Percentiles rank a stretch among this genome's conserved stretches.
Conservation (phyloP, 2,797 vertebrate genomes). For the Garrulus glandarius region DNA sequence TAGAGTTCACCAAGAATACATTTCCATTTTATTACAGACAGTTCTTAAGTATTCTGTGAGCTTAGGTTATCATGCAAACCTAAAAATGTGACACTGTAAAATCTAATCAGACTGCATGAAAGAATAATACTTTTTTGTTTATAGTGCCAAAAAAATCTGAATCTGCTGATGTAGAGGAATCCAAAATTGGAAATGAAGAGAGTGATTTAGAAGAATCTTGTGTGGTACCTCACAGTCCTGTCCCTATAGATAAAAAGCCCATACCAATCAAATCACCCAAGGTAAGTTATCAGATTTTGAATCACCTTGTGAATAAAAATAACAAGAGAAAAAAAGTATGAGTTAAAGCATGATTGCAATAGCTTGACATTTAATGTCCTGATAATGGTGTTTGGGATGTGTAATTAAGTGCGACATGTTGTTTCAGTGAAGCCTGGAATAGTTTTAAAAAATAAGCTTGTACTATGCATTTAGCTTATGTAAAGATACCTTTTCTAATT, state of each 20-base stretch:
- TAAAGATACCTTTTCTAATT: background rate
- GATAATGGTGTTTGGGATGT: background rate
- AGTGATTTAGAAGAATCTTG: conserved; percentile 88
- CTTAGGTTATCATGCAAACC: background rate
- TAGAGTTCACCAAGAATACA: background rate
- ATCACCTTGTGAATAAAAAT: background rate
- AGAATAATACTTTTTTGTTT: background rate
- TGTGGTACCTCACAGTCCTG: conserved; percentile 84
- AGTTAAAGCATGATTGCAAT: background rate
- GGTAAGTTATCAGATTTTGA: conserved; percentile 69
- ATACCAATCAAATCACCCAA: conserved; percentile 84
- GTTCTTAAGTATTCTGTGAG: background rate
- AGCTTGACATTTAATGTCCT: background rate
- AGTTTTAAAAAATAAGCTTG: background rate
- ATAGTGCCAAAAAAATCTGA: conserved; percentile 92
- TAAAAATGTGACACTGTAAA: background rate
- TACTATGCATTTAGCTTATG: background rate
- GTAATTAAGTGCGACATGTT: background rate
- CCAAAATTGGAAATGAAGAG: conserved; percentile 92
- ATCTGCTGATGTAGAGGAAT: conserved; percentile 89
- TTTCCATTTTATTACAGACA: background rate
- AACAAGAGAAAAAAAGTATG: background rate
- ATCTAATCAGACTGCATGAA: background rate
- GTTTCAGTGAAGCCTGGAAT: background rate
- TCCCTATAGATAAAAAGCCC: conserved; percentile 86